phyloP scores from a whole-genome alignment of 2,888 invertebrate genomes.

The Ophraella communa region DNA sequence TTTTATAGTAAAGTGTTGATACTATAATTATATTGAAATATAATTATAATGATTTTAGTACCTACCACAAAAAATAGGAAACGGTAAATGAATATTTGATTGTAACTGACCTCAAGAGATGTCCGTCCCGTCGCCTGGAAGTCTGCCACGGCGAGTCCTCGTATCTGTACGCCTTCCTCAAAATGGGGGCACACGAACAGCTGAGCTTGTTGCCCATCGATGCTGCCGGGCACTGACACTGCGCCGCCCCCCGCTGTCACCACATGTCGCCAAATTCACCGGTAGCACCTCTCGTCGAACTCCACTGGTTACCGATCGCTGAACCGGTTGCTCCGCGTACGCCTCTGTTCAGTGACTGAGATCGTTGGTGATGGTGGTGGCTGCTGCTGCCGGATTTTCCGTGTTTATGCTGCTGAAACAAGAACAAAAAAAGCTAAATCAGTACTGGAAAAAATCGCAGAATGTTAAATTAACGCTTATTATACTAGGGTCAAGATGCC shows the following conservation, averaged over 20 bases:
- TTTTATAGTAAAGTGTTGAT: too few relatives aligned
- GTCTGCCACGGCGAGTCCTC: slow-evolving; percentile 96
- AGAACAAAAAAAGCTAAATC: slow-evolving; percentile 5
- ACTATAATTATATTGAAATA: too few relatives aligned
- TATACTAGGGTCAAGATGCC: too few relatives aligned
- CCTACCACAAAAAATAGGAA: background rate
- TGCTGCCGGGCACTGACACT: slow-evolving; percentile 65
- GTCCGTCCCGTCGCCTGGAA: slow-evolving; percentile 82
- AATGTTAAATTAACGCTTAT: too few relatives aligned
- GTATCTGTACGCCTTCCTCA: slow-evolving; percentile 95
- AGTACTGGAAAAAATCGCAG: background rate
- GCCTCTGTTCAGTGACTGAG: slow-evolving; percentile 78
- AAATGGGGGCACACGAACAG: slow-evolving; percentile 95
- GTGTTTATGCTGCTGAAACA: slow-evolving; percentile 69
- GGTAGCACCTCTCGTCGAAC: slow-evolving; percentile 57
- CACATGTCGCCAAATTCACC: slow-evolving; percentile 66
- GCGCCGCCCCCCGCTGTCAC: slow-evolving; percentile 67
- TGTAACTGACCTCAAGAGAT: slow-evolving; percentile 76
- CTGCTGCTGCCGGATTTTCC: slow-evolving; percentile 45
- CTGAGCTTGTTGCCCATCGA: slow-evolving; percentile 97
- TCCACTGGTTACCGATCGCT: slow-evolving; percentile 50
- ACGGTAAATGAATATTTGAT: background rate
- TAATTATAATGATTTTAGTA: too few relatives aligned
- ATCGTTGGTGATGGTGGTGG: slow-evolving; percentile 69
- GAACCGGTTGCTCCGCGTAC: slow-evolving; percentile 47